These are phyloP conservation scores for Tuberolachnus salignus DNA, from an alignment of 2,888 invertebrate genomes.

Conservation along the genomic window DNA sequence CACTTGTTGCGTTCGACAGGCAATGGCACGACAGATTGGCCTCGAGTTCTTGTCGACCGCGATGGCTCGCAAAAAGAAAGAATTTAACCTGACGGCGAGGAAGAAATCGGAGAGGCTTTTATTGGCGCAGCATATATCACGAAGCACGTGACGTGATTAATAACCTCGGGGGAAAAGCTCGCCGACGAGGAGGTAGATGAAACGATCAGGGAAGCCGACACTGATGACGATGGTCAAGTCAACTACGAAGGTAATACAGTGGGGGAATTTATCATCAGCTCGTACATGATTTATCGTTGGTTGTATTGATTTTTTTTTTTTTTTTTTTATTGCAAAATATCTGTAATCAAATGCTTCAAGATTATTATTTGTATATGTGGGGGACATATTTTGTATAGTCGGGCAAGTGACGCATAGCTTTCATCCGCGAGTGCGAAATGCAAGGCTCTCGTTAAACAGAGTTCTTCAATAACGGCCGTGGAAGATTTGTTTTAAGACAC, in stretches of 20 bases:
- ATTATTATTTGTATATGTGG: neutral
- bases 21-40: slow-evolving; percentile 99
- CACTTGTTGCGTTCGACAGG: no score
- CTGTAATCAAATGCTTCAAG: neutral
- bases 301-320: no score
- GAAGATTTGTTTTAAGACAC: no score
- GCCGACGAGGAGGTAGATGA: slow-evolving; percentile 99
- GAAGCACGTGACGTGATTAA: slow-evolving; percentile 99
- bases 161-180: slow-evolving; percentile 98
- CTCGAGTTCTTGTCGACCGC: slow-evolving; percentile 99
- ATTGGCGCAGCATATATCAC: slow-evolving; percentile 96
- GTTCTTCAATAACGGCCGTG: no score
- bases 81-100: slow-evolving; percentile 99
- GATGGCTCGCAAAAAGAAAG: slow-evolving; percentile 99
- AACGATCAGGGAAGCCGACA: slow-evolving; percentile 99
- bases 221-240: slow-evolving; percentile 98
- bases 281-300: neutral
- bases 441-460: neutral
- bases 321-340: neutral
- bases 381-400: neutral
- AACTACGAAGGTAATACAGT: slow-evolving; percentile 84
- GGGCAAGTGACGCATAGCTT: neutral
- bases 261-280: neutral
- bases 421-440: neutral
- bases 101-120: slow-evolving; percentile 98